Base-by-base conservation (phyloP, 2,797 vertebrate genomes). In the Benthosema pterotum region DNA sequence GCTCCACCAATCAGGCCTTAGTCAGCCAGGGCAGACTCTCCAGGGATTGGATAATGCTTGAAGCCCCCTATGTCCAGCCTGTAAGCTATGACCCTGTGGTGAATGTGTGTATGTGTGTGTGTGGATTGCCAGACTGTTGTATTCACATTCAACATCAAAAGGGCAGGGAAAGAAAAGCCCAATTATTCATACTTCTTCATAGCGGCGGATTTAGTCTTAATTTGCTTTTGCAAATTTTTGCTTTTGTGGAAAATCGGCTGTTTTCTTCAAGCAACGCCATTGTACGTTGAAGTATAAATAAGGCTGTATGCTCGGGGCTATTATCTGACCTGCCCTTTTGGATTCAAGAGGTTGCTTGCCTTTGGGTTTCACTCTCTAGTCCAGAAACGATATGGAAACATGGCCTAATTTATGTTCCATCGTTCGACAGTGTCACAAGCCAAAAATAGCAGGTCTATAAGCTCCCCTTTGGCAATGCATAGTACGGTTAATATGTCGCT, bases 11-110 rank as follows among this genome's bases (percentile, higher is more conserved):
- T 87, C 84, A 78, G 81, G 80, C 71, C 78, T 81, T 60, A 74
- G 66, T 80, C 80, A 84, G 76, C 72, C 72, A 80, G 74, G 73
- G 75, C 74, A 72, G 69, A 82, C 72, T 71, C 70, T 72, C 83
- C 81, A 87, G 81, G 85, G 84, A 88, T 80, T 80, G 82, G 82
- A 87, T 80, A 79, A 88, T 87, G 85, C 87, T 88, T 87, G 87
- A 89, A 86, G 32, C 48, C 77, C 64, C 60, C 82, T 79, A 76
- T 82, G 75, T 87, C 87, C 89, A 91, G 85, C 83, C 77, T 84
- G 73, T 90, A 90, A 91, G 85, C 87, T 91, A 88, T 73, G 65
- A 81, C 79, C 75, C 74, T 71, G 66, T 80, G 81, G 70, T 72
- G 61, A 54, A 52, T 69, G 28, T 51, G 12, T 61, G 66, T 53